Conservation (phyloP, 2,888 invertebrate genomes). For the Lasioglossum pauxillum region DNA sequence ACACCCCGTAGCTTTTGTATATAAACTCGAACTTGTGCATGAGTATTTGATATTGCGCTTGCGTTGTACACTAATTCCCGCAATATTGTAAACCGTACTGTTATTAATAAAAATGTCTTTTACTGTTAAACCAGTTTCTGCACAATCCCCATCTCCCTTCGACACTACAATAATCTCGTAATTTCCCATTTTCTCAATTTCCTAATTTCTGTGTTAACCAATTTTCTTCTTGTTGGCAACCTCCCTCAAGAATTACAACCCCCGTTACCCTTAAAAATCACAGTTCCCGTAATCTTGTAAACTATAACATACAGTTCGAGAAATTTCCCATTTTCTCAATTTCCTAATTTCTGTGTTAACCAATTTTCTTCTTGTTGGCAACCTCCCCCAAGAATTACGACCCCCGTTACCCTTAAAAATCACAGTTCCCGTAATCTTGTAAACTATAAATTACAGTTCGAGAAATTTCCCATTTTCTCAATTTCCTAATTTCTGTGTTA, state of each 20-base stretch:
- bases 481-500: slow-evolving; percentile 46
- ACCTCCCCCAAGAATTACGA: not conserved
- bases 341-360: slow-evolving; percentile 49
- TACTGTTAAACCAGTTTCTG: slow-evolving; percentile 62
- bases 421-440: not conserved
- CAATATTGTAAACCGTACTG: slow-evolving; percentile 73
- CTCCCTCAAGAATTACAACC: not conserved
- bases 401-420: not conserved
- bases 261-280: not conserved
- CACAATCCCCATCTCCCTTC: not conserved
- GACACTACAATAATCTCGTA: not conserved
- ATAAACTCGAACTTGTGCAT: slow-evolving; percentile 55
- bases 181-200: not conserved
- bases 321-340: not conserved
- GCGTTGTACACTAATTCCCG: slow-evolving; percentile 56
- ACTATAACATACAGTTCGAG: not conserved
- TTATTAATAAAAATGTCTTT: slow-evolving; percentile 76
- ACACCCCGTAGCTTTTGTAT: slow-evolving; percentile 62
- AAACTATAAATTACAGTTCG: not conserved
- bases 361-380: not conserved
- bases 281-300: not conserved
- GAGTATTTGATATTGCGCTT: slow-evolving; percentile 60
- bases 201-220: slow-evolving; percentile 50
- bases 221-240: not conserved
- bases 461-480: not conserved